Evolutionary conservation across 2,888 invertebrate genomes (phyloP).

Genomic region (Atherix ibis): DNA sequence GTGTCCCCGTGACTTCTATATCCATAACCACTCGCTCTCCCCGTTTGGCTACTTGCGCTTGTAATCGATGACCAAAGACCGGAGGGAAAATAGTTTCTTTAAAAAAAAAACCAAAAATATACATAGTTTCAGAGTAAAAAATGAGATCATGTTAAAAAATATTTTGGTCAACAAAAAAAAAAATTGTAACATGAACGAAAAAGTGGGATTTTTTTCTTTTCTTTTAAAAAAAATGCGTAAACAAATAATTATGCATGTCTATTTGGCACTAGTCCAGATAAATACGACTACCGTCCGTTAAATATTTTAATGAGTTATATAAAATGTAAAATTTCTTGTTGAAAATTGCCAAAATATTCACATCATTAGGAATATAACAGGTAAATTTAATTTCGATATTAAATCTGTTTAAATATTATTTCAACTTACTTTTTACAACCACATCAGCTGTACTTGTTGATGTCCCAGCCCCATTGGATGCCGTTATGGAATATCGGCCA

Average conservation of each 20-base stretch:
- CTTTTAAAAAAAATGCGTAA: not conserved
- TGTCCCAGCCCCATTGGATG: conserved; percentile 54
- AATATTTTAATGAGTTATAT: too few relatives aligned
- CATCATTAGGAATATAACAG: too few relatives aligned
- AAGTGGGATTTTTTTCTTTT: not conserved
- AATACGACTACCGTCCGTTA: too few relatives aligned
- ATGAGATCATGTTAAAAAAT: not conserved
- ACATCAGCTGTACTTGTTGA: conserved; percentile 67
- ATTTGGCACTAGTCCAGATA: too few relatives aligned
- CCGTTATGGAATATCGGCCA: conserved; percentile 66
- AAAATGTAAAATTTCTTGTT: too few relatives aligned
- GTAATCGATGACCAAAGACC: conserved; percentile 59
- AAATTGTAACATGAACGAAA: not conserved
- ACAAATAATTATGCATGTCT: too few relatives aligned
- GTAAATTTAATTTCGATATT: too few relatives aligned
- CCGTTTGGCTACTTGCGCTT: conserved; percentile 55
- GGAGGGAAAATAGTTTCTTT: conserved; percentile 66
- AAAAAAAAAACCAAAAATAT: too few relatives aligned
- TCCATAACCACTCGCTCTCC: conserved; percentile 58
- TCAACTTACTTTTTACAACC: conserved; percentile 54
- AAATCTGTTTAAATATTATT: too few relatives aligned
- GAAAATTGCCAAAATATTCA: too few relatives aligned
- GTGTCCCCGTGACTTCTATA: conserved; percentile 63
- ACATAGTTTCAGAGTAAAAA: too few relatives aligned
- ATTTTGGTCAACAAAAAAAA: conserved; percentile 1